Evolutionary conservation across 2,888 invertebrate species (phyloP), one percentile per base, ranked within the genome.

Genomic region (Polydrusus cervinus): DNA sequence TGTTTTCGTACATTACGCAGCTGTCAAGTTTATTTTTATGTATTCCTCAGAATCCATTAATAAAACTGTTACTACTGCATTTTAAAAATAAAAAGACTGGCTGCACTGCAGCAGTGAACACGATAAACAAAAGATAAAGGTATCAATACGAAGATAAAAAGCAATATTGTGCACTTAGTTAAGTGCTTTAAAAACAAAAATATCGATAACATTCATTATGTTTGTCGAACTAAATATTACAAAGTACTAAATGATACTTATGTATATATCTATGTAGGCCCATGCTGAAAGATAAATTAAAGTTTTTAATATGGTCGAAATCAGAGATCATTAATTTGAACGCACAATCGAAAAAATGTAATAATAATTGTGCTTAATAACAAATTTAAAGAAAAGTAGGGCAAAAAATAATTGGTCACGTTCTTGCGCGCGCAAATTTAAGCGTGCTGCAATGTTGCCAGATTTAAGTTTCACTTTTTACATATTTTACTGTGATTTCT

Each of bases 341-440:
- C 40, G 60, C 14, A 53, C 25, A 53, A 18, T 53, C 16, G 55
- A 43, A 70, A 70, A 70, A 70, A 61, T 61, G 47, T 61, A 25
- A 25, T 25, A 25, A 25, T 25, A 70, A 60, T 70, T 60, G 38
- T 68, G 45, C 55, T 45, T 57, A 72, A 72, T 71, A 71, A 71
- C 40, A 72, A 65, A 72, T 72, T 65, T 72, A 72, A 66, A 72
- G 65, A 72, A 72, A 72, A 72, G 72, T 72, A 72, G 72, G 66
- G 25, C 72, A 72, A 72, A 72, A 72, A 72, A 71, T 71, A 51
- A 64, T 53, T 71, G 51, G 71, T 65, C 62, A 64, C 55, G 20
- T 65, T 64, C 14, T n/a, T 65, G 72, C 57, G 65, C 65, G 60
- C 57, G 66, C 60, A 72, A 25, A 16, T 20, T 53, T 57, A 51